These are phyloP conservation scores for Loriculus beryllinus DNA, from an alignment of 2,797 vertebrate species.

Conservation along the genomic window DNA sequence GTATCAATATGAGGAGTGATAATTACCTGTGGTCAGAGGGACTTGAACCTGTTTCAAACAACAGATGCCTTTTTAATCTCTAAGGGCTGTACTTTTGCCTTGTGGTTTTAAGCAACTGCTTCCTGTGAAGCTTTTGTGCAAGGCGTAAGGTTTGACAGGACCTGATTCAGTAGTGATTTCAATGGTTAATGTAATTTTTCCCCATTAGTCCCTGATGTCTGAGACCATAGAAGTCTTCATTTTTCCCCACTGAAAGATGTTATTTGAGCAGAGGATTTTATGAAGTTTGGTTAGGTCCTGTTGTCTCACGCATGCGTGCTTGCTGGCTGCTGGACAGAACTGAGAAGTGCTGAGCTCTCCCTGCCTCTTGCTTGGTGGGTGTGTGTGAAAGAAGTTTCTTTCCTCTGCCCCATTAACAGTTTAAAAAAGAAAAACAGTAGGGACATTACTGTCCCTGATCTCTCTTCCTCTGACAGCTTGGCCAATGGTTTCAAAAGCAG, in stretches of 20 bases:
- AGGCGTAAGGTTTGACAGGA: neutral
- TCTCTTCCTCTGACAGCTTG: neutral
- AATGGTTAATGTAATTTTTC: neutral
- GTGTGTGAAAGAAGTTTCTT: neutral
- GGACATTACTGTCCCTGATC: neutral
- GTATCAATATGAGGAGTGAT: neutral
- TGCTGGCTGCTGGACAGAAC: neutral
- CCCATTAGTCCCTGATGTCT: neutral
- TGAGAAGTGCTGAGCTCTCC: neutral
- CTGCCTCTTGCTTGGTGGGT: neutral
- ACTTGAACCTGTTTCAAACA: neutral
- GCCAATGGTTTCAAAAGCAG: neutral
- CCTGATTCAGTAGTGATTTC: neutral
- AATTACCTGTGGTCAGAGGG: neutral
- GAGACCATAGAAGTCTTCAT: neutral
- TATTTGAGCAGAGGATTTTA: neutral
- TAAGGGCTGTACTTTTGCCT: neutral
- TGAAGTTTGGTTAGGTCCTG: neutral
- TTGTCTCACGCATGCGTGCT: neutral
- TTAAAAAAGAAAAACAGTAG: neutral
- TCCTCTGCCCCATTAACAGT: neutral
- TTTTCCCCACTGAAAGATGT: neutral
- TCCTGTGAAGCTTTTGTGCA: neutral
- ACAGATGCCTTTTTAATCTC: neutral
- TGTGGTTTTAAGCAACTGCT: neutral